These are phyloP conservation scores for Bombus polaris DNA, from an alignment of 1,140 invertebrate species.

Conservation along the genomic window DNA sequence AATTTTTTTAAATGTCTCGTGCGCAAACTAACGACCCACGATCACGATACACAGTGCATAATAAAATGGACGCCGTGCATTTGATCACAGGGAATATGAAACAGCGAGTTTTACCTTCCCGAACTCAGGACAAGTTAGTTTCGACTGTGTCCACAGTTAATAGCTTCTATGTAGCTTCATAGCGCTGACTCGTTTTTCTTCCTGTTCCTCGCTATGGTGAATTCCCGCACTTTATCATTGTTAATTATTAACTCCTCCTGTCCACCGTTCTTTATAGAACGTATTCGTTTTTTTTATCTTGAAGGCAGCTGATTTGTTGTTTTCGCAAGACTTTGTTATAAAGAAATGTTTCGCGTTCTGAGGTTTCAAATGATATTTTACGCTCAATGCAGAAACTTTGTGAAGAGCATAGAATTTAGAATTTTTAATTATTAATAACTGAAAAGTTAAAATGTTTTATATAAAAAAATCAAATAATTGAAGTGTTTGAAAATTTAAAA, in stretches of 20 bases:
- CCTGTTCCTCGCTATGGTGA: background rate
- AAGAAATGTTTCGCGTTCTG: background rate
- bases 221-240: constrained; percentile 4
- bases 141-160: constrained; percentile 13
- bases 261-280: background rate
- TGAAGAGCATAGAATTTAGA: background rate
- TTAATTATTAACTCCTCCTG: constrained; percentile 32
- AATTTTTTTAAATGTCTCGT: background rate
- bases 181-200: constrained; percentile 15
- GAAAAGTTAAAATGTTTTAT: background rate
- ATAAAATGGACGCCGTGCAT: background rate
- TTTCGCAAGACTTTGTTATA: too few relatives aligned
- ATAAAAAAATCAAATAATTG: too few relatives aligned
- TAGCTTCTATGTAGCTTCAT: background rate
- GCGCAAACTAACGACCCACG: background rate
- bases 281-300: background rate
- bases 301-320: background rate
- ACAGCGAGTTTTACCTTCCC: constrained; percentile 10
- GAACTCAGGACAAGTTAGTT: background rate
- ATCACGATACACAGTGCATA: background rate
- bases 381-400: background rate
- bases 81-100: background rate
- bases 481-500: too few relatives aligned
- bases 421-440: background rate
- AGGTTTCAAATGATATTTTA: background rate